Evolutionary conservation across 2,113 vertebrate species (phyloP), one percentile per base, ranked within the genome.

Genomic region (Thinocorus orbignyianus): DNA sequence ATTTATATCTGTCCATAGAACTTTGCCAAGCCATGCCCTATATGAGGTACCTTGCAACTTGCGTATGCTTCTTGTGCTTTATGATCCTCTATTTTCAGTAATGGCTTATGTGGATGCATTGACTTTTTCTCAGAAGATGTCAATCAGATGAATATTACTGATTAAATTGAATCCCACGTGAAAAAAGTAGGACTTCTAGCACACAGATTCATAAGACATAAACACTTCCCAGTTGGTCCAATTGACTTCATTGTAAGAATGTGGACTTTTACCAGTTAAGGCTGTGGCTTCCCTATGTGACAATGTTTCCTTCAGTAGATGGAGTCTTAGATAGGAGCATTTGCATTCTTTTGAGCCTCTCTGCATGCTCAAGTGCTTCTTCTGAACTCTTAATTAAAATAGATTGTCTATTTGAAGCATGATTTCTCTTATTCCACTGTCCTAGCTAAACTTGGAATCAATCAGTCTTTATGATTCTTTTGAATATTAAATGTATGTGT

Each of bases 361-460:
- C 5, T 91, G 33, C 37, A 42, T 41, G 39, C n/a, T 57, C 35
- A 72, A 65, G 16, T 70, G 30, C 42, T 61, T 91, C 76, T 96
- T 95, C 74, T 92, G 61, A 96, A 79, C 20, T 78, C 16, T 73
- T 77, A 80, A 55, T 80, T 86, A 60, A 86, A 74, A 78, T n/a
- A 37, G 20, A 8, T 42, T 14, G 55, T 88, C 83, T 73, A 58
- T 60, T 62, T 90, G 60, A 83, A 80, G 48, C 16, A 15, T 66
- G 7, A 25, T 80, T 92, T 90, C 37, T 91, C 23, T 78, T 83
- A 76, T 24, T 88, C 31, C 10, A 13, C 51, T 70, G 9, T 86
- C 23, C n/a, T 72, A 80, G 41, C 33, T 77, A 35, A 91, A 86
- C 26, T 84, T 70, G 30, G 20, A 83, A 62, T 72, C 51, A 77